Percentiles rank a stretch among this genome's conserved stretches.
phyloP scores from a whole-genome alignment of 2,797 vertebrate genomes.

The Sibirionetta formosa region DNA sequence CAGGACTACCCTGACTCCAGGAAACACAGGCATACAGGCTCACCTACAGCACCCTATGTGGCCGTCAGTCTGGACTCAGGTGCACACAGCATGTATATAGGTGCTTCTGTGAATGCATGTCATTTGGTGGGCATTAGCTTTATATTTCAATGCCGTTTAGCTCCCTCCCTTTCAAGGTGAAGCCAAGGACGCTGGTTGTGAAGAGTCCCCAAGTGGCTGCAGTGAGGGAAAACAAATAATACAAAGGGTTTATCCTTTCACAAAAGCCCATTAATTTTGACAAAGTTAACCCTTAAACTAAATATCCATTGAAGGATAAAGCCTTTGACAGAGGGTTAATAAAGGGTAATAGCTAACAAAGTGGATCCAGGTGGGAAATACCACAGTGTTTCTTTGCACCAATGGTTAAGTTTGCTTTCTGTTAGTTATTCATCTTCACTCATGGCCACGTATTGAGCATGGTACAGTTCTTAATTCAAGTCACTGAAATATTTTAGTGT shows the following conservation, averaged over 20 bases:
- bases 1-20: background rate
- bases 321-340: background rate
- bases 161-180: background rate
- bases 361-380: background rate
- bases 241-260: background rate
- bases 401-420: background rate
- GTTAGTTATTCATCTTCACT: background rate
- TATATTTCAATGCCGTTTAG: background rate
- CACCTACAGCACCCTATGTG: fast-evolving
- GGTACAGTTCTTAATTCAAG: background rate
- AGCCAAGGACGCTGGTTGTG: background rate
- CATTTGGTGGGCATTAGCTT: too few species aligned
- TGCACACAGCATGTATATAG: fast-evolving
- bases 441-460: background rate
- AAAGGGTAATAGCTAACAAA: background rate
- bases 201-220: background rate
- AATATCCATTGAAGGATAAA: background rate
- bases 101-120: fast-evolving
- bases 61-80: background rate
- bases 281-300: background rate
- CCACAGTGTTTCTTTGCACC: background rate
- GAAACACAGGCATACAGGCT: fast-evolving
- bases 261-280: background rate
- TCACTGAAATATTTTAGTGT: background rate
- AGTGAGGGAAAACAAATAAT: background rate